Evolutionary conservation across 2,797 vertebrate genomes (phyloP).

Genomic region (Lerista edwardsae): DNA sequence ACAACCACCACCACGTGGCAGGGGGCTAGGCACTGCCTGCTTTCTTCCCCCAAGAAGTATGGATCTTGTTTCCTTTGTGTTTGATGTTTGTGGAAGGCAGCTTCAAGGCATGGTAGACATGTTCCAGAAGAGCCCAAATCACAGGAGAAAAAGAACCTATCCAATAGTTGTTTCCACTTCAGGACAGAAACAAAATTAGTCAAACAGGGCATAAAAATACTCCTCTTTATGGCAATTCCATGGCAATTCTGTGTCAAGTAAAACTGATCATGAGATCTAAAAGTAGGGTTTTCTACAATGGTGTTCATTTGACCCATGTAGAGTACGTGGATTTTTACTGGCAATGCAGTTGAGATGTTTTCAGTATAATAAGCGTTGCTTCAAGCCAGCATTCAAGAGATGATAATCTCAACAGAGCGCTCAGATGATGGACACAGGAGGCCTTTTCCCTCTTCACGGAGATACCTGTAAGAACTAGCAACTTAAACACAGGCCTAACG

Average conservation of each 20-base stretch:
- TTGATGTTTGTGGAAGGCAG: no score
- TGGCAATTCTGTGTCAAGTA: background rate
- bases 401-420: background rate
- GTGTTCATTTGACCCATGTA: background rate
- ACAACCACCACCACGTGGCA: no score
- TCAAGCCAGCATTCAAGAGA: background rate
- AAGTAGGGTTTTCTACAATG: background rate
- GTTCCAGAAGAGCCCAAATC: no score
- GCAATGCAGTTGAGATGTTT: background rate
- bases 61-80: no score
- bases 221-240: background rate
- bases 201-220: background rate
- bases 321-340: background rate
- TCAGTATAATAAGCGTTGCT: background rate
- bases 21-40: rapidly evolving
- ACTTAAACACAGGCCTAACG: no score
- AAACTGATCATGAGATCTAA: background rate
- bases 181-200: background rate
- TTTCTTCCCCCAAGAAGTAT: no score
- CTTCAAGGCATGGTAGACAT: no score
- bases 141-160: no score
- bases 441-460: no score
- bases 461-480: no score
- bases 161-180: no score
- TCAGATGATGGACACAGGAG: background rate